phyloP scores from a whole-genome alignment of 2,113 vertebrate genomes.

The Syngnathus scovelli region DNA sequence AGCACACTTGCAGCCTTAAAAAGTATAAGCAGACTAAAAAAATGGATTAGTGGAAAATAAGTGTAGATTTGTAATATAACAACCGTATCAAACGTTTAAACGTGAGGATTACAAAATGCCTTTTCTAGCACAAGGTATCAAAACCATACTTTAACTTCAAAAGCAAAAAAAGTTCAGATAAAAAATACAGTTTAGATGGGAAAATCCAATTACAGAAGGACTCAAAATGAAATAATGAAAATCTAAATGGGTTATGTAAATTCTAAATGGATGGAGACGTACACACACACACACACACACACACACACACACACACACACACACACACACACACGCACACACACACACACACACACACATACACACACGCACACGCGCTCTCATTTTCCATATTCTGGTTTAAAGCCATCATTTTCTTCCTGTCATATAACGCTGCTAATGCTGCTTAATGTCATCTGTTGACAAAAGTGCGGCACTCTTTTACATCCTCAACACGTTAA shows the following conservation, averaged over 20 bases:
- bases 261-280: constrained; percentile 54
- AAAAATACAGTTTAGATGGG: neutral
- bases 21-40: no score
- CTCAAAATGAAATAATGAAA: constrained; percentile 57
- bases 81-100: neutral
- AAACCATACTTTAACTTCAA: neutral
- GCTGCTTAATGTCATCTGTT: constrained; percentile 62
- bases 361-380: neutral
- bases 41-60: neutral
- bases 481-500: constrained; percentile 44
- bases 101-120: neutral
- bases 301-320: constrained; percentile 29
- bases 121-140: neutral
- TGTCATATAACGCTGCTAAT: constrained; percentile 55
- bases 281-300: constrained; percentile 17
- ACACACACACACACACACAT: constrained; percentile 29
- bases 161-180: neutral
- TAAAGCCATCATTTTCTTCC: constrained; percentile 54
- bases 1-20: no score
- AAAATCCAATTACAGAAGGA: constrained; percentile 53
- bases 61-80: neutral
- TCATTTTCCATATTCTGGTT: constrained; percentile 54
- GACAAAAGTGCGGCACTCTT: constrained; percentile 40
- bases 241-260: constrained; percentile 62
- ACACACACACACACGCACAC: constrained; percentile 1